Evolutionary conservation across 2,797 vertebrate species (phyloP).

Genomic region (Kryptolebias ocellatus): DNA sequence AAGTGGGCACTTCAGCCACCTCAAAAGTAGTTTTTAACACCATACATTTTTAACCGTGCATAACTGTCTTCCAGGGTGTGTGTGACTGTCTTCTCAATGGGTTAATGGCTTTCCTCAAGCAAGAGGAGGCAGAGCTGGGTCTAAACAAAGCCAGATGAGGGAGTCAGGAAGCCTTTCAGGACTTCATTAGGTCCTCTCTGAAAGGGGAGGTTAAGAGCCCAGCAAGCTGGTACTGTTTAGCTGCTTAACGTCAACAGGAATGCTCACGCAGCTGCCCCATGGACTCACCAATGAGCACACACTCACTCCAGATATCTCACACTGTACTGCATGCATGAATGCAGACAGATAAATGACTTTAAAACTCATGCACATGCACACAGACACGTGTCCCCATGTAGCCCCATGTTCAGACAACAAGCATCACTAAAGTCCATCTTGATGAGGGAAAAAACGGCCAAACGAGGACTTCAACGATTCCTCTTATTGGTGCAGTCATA

Average conservation of each 20-base stretch:
- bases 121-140: constrained; percentile 62
- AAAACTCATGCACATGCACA: constrained; percentile 5
- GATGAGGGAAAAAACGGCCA: constrained; percentile 69
- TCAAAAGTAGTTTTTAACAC: constrained; percentile 17
- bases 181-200: constrained; percentile 84
- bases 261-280: constrained; percentile 80
- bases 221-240: constrained; percentile 88
- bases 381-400: constrained; percentile 38
- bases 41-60: constrained; percentile 30
- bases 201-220: constrained; percentile 82
- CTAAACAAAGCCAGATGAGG: constrained; percentile 87
- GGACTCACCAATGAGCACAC: constrained; percentile 60
- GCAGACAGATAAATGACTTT: constrained; percentile 13
- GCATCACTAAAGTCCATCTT: constrained; percentile 48
- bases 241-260: constrained; percentile 85
- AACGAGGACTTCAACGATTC: constrained; percentile 62
- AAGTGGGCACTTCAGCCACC: constrained; percentile 15
- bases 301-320: constrained; percentile 29
- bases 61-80: constrained; percentile 54
- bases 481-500: constrained; percentile 51
- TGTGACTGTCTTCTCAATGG: constrained; percentile 75
- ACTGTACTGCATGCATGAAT: constrained; percentile 19
- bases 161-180: constrained; percentile 87
- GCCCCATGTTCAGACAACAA: constrained; percentile 54
- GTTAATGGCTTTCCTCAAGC: constrained; percentile 84